phyloP scores from a whole-genome alignment of 2,888 invertebrate genomes.

The Andrena camellia region DNA sequence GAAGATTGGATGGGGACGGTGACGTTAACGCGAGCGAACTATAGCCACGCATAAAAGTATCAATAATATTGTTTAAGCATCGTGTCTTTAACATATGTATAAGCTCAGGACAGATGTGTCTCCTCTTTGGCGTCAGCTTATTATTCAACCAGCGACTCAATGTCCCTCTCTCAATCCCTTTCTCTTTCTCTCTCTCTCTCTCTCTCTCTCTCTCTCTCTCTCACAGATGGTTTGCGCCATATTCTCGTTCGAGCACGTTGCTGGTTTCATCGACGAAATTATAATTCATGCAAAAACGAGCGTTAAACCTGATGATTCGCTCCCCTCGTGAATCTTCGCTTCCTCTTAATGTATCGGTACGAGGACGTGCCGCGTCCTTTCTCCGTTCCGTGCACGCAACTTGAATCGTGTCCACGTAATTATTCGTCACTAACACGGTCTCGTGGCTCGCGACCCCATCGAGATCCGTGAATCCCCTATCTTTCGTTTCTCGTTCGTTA shows the following conservation, averaged over 20 bases:
- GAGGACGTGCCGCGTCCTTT: slow-evolving; percentile 77
- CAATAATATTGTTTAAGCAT: slow-evolving; percentile 84
- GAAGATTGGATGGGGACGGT: slow-evolving; percentile 43
- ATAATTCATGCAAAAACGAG: slow-evolving; percentile 73
- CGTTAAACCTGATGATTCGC: slow-evolving; percentile 62
- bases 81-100: slow-evolving; percentile 84
- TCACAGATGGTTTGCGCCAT: neutral
- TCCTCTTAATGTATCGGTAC: slow-evolving; percentile 59
- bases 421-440: slow-evolving; percentile 20
- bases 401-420: slow-evolving; percentile 26
- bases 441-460: slow-evolving; percentile 36
- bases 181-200: neutral
- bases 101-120: slow-evolving; percentile 83
- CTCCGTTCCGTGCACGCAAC: slow-evolving; percentile 42
- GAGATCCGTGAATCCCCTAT: slow-evolving; percentile 32
- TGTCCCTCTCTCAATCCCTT: slow-evolving; percentile 25
- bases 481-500: slow-evolving; percentile 40
- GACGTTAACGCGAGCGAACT: slow-evolving; percentile 79
- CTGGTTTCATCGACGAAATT: slow-evolving; percentile 49
- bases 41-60: slow-evolving; percentile 84
- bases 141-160: slow-evolving; percentile 59
- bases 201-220: neutral
- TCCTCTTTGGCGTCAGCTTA: slow-evolving; percentile 64
- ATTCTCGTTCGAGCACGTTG: slow-evolving; percentile 26
- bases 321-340: slow-evolving; percentile 71